Evolutionary conservation across 1,140 invertebrate species (phyloP).

Genomic region (Diabrotica virgifera): DNA sequence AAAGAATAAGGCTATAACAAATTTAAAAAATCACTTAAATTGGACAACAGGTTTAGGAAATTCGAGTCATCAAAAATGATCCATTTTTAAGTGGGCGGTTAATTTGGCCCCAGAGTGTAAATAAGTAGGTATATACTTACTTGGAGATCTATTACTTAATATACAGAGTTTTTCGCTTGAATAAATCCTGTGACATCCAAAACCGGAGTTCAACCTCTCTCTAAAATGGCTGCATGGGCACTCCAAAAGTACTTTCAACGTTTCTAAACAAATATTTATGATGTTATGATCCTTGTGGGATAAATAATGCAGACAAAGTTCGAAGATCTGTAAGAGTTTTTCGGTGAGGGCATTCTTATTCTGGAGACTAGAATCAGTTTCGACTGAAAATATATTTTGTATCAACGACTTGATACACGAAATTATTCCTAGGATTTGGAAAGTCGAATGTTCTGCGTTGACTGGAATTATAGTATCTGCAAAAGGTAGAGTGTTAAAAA

Average conservation of each 20-base stretch:
- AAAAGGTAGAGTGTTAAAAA: constrained; percentile 20
- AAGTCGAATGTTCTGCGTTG: constrained; percentile 47
- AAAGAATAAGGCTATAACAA: no score
- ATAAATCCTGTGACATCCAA: constrained; percentile 52
- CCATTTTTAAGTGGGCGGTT: no score
- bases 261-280: constrained; percentile 79
- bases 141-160: constrained; percentile 51
- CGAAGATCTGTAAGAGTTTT: constrained; percentile 61
- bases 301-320: constrained; percentile 73
- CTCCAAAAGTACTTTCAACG: constrained; percentile 70
- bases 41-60: no score
- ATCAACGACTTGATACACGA: constrained; percentile 61
- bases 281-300: constrained; percentile 76
- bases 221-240: constrained; percentile 61
- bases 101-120: no score
- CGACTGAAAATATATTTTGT: constrained; percentile 49
- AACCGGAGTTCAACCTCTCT: constrained; percentile 57
- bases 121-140: constrained; percentile 44
- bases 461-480: constrained; percentile 48
- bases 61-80: no score
- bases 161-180: constrained; percentile 42
- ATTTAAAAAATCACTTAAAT: no score
- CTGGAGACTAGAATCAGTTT: constrained; percentile 22
- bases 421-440: constrained; percentile 60
- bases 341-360: constrained; percentile 22